Evolutionary conservation across 2,797 vertebrate genomes (phyloP).

Genomic region (Lagorchestes hirsutus): DNA sequence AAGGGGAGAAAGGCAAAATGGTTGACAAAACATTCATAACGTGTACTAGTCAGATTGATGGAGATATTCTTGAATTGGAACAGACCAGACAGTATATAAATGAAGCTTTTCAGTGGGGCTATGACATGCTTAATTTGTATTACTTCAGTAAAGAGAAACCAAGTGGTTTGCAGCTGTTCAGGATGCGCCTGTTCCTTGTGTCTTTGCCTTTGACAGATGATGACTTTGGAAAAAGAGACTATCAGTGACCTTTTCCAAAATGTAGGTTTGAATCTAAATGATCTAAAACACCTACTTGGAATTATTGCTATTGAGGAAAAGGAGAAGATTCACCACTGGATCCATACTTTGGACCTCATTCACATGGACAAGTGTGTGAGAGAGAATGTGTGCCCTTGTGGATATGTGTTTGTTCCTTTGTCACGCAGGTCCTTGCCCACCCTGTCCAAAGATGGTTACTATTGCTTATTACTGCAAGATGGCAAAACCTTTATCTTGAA

Average conservation of each 20-base stretch:
- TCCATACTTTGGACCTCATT: constrained; percentile 97
- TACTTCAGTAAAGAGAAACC: constrained; percentile 94
- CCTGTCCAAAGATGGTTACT: constrained; percentile 97
- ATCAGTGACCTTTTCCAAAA: constrained; percentile 96
- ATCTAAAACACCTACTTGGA: constrained; percentile 92
- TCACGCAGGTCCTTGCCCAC: constrained; percentile 97
- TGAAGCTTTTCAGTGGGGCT: constrained; percentile 95
- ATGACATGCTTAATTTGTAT: constrained; percentile 98
- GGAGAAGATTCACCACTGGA: constrained; percentile 93
- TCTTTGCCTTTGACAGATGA: constrained; percentile 93
- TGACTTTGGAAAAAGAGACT: constrained; percentile 94
- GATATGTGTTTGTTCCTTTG: constrained; percentile 96
- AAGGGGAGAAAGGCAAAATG: constrained; percentile 91
- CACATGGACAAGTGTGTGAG: constrained; percentile 95
- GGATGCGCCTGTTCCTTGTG: constrained; percentile 94
- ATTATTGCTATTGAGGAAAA: constrained; percentile 96
- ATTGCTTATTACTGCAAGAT: constrained; percentile 93
- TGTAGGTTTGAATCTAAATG: constrained; percentile 94
- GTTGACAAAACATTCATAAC: constrained; percentile 92
- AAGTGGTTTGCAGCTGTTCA: constrained; percentile 96
- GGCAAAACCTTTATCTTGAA: constrained; percentile 91
- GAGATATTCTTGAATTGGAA: constrained; percentile 89
- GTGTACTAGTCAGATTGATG: constrained; percentile 94
- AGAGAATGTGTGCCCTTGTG: constrained; percentile 92
- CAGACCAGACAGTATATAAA: constrained; percentile 94